These are phyloP conservation scores for Diachasma alloeum DNA, from an alignment of 1,140 invertebrate species.

Conservation along the genomic window DNA sequence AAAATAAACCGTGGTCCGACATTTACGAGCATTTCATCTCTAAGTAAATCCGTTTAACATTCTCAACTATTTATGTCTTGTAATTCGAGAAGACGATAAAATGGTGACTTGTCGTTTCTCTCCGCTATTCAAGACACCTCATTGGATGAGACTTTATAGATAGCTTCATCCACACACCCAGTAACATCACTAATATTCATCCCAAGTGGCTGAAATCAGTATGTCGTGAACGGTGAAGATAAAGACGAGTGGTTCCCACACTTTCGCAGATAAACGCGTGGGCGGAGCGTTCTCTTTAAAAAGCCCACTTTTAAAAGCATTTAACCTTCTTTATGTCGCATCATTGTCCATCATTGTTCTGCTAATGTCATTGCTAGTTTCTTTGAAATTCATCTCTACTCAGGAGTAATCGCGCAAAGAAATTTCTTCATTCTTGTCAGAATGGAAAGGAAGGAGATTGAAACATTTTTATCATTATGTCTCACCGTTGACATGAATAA, in stretches of 20 bases:
- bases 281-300: background rate
- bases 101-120: no score
- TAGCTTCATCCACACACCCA: background rate
- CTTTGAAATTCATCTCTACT: background rate
- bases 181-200: background rate
- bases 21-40: background rate
- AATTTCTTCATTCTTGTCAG: no score
- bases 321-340: background rate
- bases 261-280: background rate
- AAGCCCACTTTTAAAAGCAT: background rate
- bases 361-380: background rate
- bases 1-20: background rate
- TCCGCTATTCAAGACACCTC: no score
- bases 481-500: background rate
- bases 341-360: background rate
- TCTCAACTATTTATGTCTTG: no score
- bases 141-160: background rate
- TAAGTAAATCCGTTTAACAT: background rate
- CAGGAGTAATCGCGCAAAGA: no score
- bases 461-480: background rate
- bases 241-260: slow-evolving; percentile 11
- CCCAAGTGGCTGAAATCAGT: background rate
- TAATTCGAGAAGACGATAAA: no score
- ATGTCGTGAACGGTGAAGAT: background rate
- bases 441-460: background rate